Evolutionary conservation across 2,113 vertebrate genomes (phyloP), one percentile per base, ranked within the genome.

Genomic region (Verasper variegatus): DNA sequence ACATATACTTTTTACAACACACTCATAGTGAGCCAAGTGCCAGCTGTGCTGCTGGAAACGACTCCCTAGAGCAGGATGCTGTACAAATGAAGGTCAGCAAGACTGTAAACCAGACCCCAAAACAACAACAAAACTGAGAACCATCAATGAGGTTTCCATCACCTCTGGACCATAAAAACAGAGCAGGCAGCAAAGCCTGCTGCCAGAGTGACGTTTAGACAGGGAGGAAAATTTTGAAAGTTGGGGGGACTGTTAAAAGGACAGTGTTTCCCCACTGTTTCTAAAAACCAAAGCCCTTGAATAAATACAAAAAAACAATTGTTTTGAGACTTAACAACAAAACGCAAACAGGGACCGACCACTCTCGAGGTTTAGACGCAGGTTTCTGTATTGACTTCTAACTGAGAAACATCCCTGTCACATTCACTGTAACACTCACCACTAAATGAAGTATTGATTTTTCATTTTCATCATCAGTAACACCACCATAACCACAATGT

Each of bases 361-460:
- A 47, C 5, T 21, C 27, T n/a, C 64, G 63, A 27, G 42, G 27
- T 31, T 7, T 31, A 5, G 27, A 31, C 5, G 27, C 27, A 7
- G 31, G 26, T 40, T 56, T 60, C 31, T 54, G 11, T n/a, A 27
- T 37, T 14, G 49, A 59, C 52, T 49, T 49, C 45, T 49, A 5
- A 37, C 35, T 37, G 9, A 37, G 35, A 79, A 65, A 35, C 54
- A 40, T 70, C 51, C 17, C 21, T 9, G 18, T 40, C 55, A 78
- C 45, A 45, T 72, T 69, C 35, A 42, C 55, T 70, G 51, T 26
- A 37, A 63, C 40, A 65, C 52, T 73, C 35, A 56, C 54, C 20
- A 45, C 63, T 71, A 69, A 67, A 75, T 77, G 1, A 83, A 74
- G 56, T 67, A 87, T 85, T 74, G 74, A 86, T 88, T 78, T 68